Percentiles rank a stretch among this genome's conserved stretches.
These are phyloP conservation scores for Indri indri DNA, from an alignment of 2,113 vertebrate genomes.

Conservation along the genomic window DNA sequence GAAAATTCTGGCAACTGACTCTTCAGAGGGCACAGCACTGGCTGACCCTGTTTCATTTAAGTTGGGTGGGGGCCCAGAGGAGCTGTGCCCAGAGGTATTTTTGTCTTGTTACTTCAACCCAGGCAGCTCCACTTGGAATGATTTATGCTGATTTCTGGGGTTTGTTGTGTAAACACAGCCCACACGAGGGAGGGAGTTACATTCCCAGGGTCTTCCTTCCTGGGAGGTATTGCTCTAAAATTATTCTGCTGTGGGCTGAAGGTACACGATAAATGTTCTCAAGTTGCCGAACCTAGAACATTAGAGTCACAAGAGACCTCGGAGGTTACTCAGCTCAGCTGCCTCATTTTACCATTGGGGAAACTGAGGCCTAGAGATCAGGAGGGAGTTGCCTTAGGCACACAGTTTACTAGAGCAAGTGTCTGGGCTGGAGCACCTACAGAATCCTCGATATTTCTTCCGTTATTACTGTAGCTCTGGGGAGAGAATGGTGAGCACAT, in stretches of 20 bases:
- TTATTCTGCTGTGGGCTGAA: neutral
- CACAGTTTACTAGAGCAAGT: neutral
- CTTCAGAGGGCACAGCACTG: neutral
- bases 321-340: neutral
- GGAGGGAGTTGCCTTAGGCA: neutral
- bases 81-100: slow-evolving; percentile 66
- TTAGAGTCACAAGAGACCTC: neutral
- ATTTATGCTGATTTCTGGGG: slow-evolving; percentile 64
- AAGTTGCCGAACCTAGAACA: slow-evolving; percentile 8
- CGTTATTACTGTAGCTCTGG: neutral
- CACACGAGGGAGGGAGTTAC: neutral
- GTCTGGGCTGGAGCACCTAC: neutral
- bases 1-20: neutral
- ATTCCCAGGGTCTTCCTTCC: slow-evolving; percentile 65
- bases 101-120: slow-evolving; percentile 70
- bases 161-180: slow-evolving; percentile 69
- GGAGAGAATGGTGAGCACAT: no score
- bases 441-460: neutral
- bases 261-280: neutral
- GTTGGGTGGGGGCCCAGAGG: slow-evolving; percentile 45
- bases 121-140: slow-evolving; percentile 62
- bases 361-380: neutral
- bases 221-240: neutral
- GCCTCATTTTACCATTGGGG: neutral
- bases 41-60: neutral